These are phyloP conservation scores for Spatula clypeata DNA, from an alignment of 2,797 vertebrate genomes.

Conservation along the genomic window DNA sequence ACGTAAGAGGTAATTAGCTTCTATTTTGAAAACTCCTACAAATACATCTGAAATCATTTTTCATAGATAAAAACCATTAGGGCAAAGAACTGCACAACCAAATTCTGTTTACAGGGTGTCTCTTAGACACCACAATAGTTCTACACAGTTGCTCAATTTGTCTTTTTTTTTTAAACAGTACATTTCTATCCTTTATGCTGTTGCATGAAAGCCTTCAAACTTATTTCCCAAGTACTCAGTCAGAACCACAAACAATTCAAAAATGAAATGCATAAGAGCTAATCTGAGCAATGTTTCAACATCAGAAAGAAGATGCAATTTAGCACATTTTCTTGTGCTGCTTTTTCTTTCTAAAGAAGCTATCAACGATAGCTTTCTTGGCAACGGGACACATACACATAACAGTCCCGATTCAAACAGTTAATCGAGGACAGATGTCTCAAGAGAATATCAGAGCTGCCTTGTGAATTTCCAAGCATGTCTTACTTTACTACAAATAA, in stretches of 20 bases:
- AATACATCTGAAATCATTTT: neutral
- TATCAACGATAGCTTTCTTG: neutral
- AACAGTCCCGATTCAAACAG: neutral
- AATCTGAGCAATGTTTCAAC: neutral
- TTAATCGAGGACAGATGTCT: slow-evolving; percentile 59
- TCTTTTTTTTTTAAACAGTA: neutral
- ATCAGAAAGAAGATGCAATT: neutral
- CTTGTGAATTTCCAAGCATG: neutral
- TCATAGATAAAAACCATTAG: neutral
- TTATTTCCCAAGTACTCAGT: neutral
- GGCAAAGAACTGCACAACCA: neutral
- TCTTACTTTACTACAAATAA: slow-evolving; percentile 20
- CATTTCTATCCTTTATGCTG: neutral
- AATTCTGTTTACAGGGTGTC: neutral
- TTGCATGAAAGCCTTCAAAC: neutral
- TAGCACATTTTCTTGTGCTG: neutral
- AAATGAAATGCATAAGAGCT: neutral
- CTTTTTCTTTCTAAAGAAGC: neutral
- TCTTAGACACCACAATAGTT: neutral
- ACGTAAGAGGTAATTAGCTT: neutral
- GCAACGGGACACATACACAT: slow-evolving; percentile 11
- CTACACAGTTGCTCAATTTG: neutral
- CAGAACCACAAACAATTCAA: neutral
- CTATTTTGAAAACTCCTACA: neutral
- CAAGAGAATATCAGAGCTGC: slow-evolving; percentile 7